Evolutionary conservation across 2,888 invertebrate species (phyloP), one percentile per base, ranked within the genome.

Genomic region (Mythimna lalbum): DNA sequence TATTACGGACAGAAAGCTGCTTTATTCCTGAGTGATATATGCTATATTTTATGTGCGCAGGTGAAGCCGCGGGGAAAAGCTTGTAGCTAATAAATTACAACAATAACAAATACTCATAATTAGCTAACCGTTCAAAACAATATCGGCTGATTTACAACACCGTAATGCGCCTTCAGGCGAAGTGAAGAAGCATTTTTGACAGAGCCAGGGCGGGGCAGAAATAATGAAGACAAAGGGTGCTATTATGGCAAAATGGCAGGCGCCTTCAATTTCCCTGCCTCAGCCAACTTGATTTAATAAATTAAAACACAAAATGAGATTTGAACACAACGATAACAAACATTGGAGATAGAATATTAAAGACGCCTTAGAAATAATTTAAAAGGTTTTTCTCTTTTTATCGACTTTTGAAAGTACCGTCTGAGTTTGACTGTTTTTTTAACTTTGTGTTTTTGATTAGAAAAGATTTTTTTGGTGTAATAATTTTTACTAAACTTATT

Each of bases 241-340:
- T 80, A 85, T 83, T 83, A 85, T 76, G 69, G 65, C 36, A 63
- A 74, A 85, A 83, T 68, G 67, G 83, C 63, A 78, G 65, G 63
- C 73, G 72, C 78, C 76, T 85, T 81, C 81, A 79, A 84, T 83
- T 78, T 76, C 69, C 69, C 68, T 71, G 70, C 62, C 67, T 63
- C 52, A 57, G 60, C 66, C 49, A 71, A 77, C 77, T 75, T 83
- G 67, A 82, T 83, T 83, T 83, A 73, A 85, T 85, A 83, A 85
- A 83, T 83, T 85, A 85, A 83, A 83, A 85, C 63, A 78, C 69
- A 73, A 77, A 83, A 85, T 83, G 73, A 85, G 78, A 76, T 83
- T 75, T 85, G 64, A 65, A 82, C 63, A 60, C 63, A 61, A 68
- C 65, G 70, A 72, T 84, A 78, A 73, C 69, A 77, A 83, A 80